A percentile compares a stretch with the other conserved stretches of the same genome.
Conservation (phyloP, 2,113 vertebrate genomes). For the Embiotoca jacksoni region DNA sequence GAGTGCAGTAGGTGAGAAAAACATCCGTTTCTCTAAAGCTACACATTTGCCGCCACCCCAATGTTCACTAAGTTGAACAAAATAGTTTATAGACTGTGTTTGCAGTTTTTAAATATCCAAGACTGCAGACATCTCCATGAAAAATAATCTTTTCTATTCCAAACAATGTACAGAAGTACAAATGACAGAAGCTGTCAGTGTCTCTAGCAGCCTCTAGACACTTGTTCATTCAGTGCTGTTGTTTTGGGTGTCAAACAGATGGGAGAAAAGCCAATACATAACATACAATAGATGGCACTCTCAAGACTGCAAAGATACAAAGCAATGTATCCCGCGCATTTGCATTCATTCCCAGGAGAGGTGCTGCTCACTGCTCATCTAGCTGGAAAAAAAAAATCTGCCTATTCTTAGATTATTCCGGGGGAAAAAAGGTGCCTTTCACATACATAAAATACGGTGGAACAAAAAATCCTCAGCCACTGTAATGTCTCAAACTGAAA, state of each 20-base stretch:
- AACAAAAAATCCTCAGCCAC: conserved; percentile 23
- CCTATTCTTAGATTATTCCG: conserved; percentile 66
- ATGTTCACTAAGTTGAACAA: conserved; percentile 34
- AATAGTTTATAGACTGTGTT: conserved; percentile 30
- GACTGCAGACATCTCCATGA: conserved; percentile 40
- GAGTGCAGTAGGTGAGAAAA: conserved; percentile 11
- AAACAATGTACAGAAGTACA: conserved; percentile 51
- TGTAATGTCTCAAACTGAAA: conserved; percentile 10
- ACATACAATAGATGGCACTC: conserved; percentile 63
- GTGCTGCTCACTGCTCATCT: conserved; percentile 57
- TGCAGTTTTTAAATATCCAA: conserved; percentile 40
- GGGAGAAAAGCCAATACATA: conserved; percentile 50
- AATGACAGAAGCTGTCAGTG: conserved; percentile 49
- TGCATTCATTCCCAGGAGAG: conserved; percentile 74
- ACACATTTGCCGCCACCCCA: conserved; percentile 10
- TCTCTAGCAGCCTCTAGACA: conserved; percentile 50
- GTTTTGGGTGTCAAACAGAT: conserved; percentile 66
- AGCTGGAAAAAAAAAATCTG: conserved; percentile 60
- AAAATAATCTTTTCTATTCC: conserved; percentile 42
- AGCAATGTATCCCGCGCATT: conserved; percentile 72
- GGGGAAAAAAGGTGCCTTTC: conserved; percentile 27
- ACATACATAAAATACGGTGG: conserved; percentile 48
- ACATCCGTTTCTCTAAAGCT: conserved; percentile 20
- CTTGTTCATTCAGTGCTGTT: conserved; percentile 57
- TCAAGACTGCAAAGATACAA: conserved; percentile 66